Percentiles rank a stretch among this genome's conserved stretches.
Evolutionary conservation across 2,797 vertebrate species (phyloP).

Genomic region (Amblyraja radiata): DNA sequence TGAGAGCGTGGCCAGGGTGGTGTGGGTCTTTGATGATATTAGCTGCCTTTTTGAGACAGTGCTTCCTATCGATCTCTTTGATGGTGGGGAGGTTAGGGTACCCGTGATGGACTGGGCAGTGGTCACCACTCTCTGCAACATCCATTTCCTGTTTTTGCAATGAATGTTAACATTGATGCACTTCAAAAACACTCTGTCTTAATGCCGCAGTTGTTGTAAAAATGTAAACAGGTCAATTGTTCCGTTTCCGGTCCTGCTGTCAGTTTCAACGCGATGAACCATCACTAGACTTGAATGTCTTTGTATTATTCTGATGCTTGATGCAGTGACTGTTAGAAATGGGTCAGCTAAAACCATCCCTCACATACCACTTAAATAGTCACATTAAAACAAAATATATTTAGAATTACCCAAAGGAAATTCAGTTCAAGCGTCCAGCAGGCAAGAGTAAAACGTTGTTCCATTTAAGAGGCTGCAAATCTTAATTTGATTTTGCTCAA

Average conservation of each 20-base stretch:
- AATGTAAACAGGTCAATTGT: not conserved
- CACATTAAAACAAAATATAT: not conserved
- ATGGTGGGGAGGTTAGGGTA: too few species aligned
- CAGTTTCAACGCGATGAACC: not conserved
- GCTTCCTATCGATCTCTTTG: too few species aligned
- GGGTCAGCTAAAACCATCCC: not conserved
- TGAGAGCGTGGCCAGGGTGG: too few species aligned
- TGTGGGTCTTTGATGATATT: too few species aligned
- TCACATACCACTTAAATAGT: not conserved
- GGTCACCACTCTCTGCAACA: too few species aligned
- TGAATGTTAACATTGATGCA: not conserved
- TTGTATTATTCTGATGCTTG: not conserved
- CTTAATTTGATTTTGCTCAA: not conserved
- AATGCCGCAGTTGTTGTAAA: not conserved
- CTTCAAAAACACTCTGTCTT: not conserved
- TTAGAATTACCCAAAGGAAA: constrained; percentile 8
- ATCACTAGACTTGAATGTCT: not conserved
- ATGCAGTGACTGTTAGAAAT: not conserved
- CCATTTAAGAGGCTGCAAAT: not conserved
- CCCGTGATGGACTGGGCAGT: too few species aligned
- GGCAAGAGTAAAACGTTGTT: not conserved
- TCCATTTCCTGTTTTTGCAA: not conserved
- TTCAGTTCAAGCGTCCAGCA: not conserved
- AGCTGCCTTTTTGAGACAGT: too few species aligned
- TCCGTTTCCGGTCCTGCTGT: not conserved